Base-by-base conservation (phyloP, 2,113 vertebrate genomes). In the Gadus macrocephalus region DNA sequence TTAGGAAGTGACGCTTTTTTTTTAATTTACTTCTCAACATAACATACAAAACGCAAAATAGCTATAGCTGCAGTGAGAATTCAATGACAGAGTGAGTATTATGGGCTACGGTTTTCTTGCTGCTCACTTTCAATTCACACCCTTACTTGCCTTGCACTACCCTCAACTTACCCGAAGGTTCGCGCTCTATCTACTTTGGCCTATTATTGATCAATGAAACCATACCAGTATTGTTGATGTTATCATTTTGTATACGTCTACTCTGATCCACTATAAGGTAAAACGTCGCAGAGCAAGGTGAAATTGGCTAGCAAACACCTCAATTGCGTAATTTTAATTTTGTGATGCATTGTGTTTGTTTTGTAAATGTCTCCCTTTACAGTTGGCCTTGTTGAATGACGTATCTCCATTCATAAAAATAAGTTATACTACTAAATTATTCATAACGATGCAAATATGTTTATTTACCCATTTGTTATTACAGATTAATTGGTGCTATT, bases 391-490 rank as follows among this genome's bases (percentile, higher is more conserved):
- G 55, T 58, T 49, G 42, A 49, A 49, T 49, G 42, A 49, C 55
- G 55, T 58, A 58, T n/a, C 55, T 58, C 55, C 55, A 58, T 58
- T 16, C 15, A 17, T 58, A 58, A 58, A 58, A 58, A 58, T 82
- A 81, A 87, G 68, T 83, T 87, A 80, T 80, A 69, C 65, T 80
- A 65, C 76, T 91, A 89, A 91, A 90, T 92, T 89, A 91, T 90
- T 91, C 62, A 74, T 9, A 55, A 69, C 25, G 62, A 74, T 72
- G 53, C 16, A 20, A 49, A 67, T 68, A n/a, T 76, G 28, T 71
- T 78, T 72, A 59, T 62, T 25, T 73, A 72, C 66, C 16, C 0
- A 3, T 58, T 53, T 61, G 62, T 59, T 17, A 58, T 14, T 62
- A n/a, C 53, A 75, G 27, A 77, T 78, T 74, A 82, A 83, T 77